Conservation (phyloP, 2,797 vertebrate species). For the Diglossa cyanea region DNA sequence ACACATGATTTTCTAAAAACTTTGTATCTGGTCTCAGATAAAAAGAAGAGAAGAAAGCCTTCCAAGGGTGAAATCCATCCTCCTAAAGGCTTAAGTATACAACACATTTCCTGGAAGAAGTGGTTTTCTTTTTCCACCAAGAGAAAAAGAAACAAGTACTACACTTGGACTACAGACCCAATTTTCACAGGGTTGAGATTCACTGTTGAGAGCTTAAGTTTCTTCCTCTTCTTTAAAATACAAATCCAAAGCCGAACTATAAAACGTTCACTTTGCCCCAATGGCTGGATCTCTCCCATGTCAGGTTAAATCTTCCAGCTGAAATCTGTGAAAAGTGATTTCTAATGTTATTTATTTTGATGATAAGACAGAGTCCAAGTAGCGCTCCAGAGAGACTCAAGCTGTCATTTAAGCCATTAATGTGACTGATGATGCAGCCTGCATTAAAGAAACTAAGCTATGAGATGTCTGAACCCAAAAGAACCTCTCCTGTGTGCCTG, state of each 20-base stretch:
- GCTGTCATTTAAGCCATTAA: neutral
- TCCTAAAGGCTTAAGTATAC: neutral
- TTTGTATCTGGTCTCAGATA: neutral
- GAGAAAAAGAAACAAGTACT: neutral
- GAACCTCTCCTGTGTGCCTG: rapidly evolving
- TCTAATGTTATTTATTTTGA: neutral
- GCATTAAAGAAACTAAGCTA: rapidly evolving
- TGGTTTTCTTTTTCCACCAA: neutral
- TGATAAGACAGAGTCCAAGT: neutral
- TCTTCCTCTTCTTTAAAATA: neutral
- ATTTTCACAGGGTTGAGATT: neutral
- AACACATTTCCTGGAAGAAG: neutral
- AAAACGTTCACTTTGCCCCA: neutral
- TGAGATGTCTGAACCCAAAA: neutral
- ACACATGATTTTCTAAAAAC: neutral
- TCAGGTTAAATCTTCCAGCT: neutral
- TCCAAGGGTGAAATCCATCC: neutral
- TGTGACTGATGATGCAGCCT: neutral
- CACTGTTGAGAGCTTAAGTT: neutral
- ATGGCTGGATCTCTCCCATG: neutral
- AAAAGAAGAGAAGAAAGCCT: neutral
- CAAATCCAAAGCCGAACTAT: neutral
- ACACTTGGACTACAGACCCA: rapidly evolving
- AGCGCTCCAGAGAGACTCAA: neutral
- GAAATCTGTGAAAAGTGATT: neutral